These are phyloP conservation scores for Meteorus colon DNA, from an alignment of 2,888 invertebrate genomes.

Conservation along the genomic window DNA sequence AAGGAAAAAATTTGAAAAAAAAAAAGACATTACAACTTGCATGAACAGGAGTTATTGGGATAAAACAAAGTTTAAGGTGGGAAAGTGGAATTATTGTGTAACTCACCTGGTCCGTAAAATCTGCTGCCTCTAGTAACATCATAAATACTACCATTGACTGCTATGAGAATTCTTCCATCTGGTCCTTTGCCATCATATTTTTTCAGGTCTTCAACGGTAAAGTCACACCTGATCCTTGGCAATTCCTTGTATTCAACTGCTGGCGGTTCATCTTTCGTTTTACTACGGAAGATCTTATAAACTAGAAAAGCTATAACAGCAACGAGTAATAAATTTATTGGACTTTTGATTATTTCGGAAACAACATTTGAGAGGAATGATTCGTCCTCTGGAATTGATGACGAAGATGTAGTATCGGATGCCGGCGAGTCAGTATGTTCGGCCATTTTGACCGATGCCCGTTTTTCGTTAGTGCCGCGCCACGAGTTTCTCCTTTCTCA, in stretches of 20 bases:
- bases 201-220: conserved; percentile 90
- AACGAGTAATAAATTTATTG: conserved; percentile 82
- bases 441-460: conserved; percentile 66
- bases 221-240: conserved; percentile 91
- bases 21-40: not conserved
- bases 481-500: not conserved
- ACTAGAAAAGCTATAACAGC: conserved; percentile 81
- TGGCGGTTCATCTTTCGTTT: conserved; percentile 66
- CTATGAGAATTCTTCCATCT: conserved; percentile 92
- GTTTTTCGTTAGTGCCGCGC: conserved; percentile 17
- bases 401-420: conserved; percentile 46
- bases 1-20: not conserved
- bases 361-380: conserved; percentile 72
- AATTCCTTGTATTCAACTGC: conserved; percentile 77
- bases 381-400: conserved; percentile 50
- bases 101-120: conserved; percentile 94
- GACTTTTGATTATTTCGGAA: conserved; percentile 80
- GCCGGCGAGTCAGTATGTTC: conserved; percentile 63
- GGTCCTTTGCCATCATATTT: conserved; percentile 89
- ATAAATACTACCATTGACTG: conserved; percentile 95
- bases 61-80: not conserved
- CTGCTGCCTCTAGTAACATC: conserved; percentile 93
- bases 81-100: not conserved
- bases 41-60: not conserved
- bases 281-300: conserved; percentile 83